Evolutionary conservation across 1,140 invertebrate genomes (phyloP).

Genomic region (Popillia japonica): DNA sequence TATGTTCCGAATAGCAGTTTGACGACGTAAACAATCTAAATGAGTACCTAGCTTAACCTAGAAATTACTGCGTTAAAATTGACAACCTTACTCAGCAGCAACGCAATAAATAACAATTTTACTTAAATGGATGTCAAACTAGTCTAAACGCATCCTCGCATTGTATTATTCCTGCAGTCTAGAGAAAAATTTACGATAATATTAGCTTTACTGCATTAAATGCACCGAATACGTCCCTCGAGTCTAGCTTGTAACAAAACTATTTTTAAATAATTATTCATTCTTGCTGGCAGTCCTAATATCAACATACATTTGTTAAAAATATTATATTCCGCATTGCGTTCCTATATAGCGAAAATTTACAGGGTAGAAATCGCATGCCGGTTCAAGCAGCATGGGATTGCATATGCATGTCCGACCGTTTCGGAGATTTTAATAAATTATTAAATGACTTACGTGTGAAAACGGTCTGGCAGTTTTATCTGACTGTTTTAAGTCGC

Average conservation of each 20-base stretch:
- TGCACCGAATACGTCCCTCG: background rate
- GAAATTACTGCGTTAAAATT: background rate
- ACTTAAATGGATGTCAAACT: background rate
- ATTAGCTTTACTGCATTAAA: background rate
- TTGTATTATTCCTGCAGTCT: background rate
- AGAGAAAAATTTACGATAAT: background rate
- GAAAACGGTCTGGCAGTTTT: background rate
- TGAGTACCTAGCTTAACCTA: background rate
- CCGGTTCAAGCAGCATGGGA: background rate
- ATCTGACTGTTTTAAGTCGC: background rate
- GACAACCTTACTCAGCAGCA: background rate
- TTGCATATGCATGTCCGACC: background rate
- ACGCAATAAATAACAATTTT: background rate
- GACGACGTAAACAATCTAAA: constrained; percentile 6
- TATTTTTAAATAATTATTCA: background rate
- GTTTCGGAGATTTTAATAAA: background rate
- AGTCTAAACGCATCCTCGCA: background rate
- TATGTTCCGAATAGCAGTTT: background rate
- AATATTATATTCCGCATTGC: background rate
- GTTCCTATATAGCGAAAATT: background rate
- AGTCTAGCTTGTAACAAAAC: background rate
- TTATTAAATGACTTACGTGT: constrained; percentile 5
- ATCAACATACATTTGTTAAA: background rate
- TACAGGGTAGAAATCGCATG: background rate
- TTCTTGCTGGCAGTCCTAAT: background rate